phyloP scores from a whole-genome alignment of 2,113 vertebrate genomes.

The Grantiella picta region DNA sequence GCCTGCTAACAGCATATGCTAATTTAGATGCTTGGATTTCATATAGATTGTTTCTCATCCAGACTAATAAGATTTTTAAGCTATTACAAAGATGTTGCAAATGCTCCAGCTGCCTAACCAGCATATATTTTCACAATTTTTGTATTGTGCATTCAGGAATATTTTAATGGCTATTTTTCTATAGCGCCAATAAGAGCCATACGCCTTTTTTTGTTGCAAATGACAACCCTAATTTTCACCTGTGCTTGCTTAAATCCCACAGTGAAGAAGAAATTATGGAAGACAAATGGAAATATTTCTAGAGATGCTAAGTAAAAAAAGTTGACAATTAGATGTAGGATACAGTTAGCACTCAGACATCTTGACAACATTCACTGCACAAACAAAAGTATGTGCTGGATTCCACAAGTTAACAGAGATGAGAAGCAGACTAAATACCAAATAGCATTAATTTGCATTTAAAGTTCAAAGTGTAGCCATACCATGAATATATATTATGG shows the following conservation, averaged over 20 bases:
- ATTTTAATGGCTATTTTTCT: slow-evolving; percentile 53
- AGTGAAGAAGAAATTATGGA: neutral
- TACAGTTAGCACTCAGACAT: neutral
- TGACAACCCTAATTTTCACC: slow-evolving; percentile 35
- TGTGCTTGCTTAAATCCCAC: neutral
- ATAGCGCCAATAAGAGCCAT: neutral
- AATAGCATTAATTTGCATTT: neutral
- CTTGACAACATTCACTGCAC: neutral
- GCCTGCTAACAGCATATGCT: slow-evolving; percentile 37
- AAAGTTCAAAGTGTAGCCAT: neutral
- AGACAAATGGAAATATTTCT: neutral
- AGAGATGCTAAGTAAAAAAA: neutral
- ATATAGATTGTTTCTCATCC: slow-evolving; percentile 20
- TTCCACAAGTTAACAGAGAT: neutral
- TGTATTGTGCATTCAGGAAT: slow-evolving; percentile 20
- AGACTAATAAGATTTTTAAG: slow-evolving; percentile 57
- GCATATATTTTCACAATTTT: slow-evolving; percentile 14
- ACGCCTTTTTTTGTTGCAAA: neutral
- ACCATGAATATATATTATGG: neutral
- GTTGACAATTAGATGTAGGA: neutral
- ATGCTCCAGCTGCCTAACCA: slow-evolving; percentile 42
- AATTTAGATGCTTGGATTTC: slow-evolving; percentile 56
- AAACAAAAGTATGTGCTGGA: neutral
- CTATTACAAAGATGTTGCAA: slow-evolving; percentile 43
- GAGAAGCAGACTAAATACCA: neutral